Conservation (phyloP, 2,888 invertebrate species). For the Drosophila multiciliata region DNA sequence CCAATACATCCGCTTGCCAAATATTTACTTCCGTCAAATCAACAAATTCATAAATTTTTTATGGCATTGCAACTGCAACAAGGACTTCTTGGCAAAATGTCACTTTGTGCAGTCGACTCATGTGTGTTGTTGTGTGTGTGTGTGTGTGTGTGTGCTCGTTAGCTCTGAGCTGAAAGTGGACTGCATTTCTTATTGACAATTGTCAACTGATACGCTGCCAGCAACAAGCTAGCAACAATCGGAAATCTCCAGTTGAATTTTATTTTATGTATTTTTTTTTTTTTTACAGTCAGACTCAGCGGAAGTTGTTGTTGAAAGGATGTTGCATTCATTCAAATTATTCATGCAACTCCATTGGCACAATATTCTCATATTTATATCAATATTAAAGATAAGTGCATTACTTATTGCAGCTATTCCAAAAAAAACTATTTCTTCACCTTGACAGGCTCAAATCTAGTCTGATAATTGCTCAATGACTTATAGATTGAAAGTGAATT, state of each 20-base stretch:
- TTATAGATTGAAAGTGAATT: conserved; percentile 39
- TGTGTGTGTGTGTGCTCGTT: conserved; percentile 19
- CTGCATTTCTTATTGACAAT: conserved; percentile 63
- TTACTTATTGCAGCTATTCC: conserved; percentile 17
- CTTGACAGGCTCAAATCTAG: not conserved
- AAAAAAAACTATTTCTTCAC: conserved; percentile 1
- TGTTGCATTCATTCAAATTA: conserved; percentile 50
- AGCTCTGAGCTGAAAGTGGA: conserved; percentile 50
- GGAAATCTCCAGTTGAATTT: conserved; percentile 62
- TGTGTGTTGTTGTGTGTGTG: not conserved
- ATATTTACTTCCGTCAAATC: conserved; percentile 77
- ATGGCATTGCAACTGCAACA: conserved; percentile 50
- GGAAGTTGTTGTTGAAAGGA: conserved; percentile 56
- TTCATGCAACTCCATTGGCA: conserved; percentile 54
- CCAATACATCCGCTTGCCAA: conserved; percentile 61
- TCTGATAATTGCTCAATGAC: not conserved
- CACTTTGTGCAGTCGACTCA: conserved; percentile 32
- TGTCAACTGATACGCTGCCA: conserved; percentile 63
- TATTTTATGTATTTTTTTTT: not conserved
- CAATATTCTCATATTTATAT: conserved; percentile 20
- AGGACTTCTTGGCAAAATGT: conserved; percentile 29
- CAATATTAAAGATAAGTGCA: conserved; percentile 21
- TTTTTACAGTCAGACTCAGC: conserved; percentile 26
- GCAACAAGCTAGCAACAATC: conserved; percentile 56
- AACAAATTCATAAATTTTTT: conserved; percentile 75